Evolutionary conservation across 2,113 vertebrate genomes (phyloP).

Genomic region (Nothobranchius furzeri): DNA sequence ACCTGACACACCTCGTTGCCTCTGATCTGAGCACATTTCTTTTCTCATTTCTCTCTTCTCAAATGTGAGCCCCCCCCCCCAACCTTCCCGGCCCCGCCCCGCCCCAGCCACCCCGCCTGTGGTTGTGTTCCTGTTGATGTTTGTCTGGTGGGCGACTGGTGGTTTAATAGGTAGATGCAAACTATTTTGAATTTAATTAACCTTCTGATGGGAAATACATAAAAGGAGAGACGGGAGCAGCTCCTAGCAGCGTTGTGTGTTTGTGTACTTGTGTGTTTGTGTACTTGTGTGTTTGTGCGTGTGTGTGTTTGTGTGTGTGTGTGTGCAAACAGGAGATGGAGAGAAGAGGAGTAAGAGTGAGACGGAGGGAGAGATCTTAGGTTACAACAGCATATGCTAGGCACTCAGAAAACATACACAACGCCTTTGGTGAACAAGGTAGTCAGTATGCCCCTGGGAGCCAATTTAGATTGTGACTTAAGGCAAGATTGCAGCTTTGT

Average conservation of each 20-base stretch:
- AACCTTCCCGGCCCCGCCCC: background rate
- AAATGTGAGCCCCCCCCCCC: slow-evolving; percentile 15
- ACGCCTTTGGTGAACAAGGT: slow-evolving; percentile 91
- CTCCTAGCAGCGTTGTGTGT: slow-evolving; percentile 71
- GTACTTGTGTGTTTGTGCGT: slow-evolving; percentile 13
- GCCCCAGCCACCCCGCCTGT: slow-evolving; percentile 10
- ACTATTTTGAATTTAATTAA: slow-evolving; percentile 88
- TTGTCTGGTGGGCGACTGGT: slow-evolving; percentile 59
- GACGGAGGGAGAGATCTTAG: slow-evolving; percentile 77
- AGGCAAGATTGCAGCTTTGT: slow-evolving; percentile 81
- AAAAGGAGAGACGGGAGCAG: slow-evolving; percentile 72
- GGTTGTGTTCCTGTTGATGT: slow-evolving; percentile 50
- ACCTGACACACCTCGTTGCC: slow-evolving; percentile 27
- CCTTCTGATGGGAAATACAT: slow-evolving; percentile 88
- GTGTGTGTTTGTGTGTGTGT: slow-evolving; percentile 21
- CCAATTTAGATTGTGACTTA: slow-evolving; percentile 95
- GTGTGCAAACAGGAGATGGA: slow-evolving; percentile 10
- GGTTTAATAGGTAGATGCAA: slow-evolving; percentile 78
- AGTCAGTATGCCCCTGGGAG: slow-evolving; percentile 88
- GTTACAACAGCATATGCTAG: slow-evolving; percentile 89
- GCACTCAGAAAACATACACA: slow-evolving; percentile 86
- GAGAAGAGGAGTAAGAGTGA: slow-evolving; percentile 3
- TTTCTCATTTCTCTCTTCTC: slow-evolving; percentile 9
- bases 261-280: slow-evolving; percentile 20
- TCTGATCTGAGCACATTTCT: slow-evolving; percentile 44